A percentile compares a stretch with the other conserved stretches of the same genome.
Evolutionary conservation across 2,113 vertebrate species (phyloP).

Genomic region (Apodemus speciosus): DNA sequence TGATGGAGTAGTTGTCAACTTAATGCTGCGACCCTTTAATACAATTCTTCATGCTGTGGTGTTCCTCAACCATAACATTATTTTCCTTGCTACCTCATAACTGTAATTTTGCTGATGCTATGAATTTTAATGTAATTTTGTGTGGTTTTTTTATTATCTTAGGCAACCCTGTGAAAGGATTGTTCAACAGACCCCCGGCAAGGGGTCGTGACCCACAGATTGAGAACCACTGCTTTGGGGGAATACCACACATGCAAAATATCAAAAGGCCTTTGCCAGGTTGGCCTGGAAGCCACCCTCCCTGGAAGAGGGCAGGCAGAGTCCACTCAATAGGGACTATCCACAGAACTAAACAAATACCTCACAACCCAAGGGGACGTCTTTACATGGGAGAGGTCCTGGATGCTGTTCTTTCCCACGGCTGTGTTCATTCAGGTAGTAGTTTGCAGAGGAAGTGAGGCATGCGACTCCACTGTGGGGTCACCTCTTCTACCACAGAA

Average conservation of each 20-base stretch:
- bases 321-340: neutral
- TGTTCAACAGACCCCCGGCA: neutral
- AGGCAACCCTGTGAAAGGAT: neutral
- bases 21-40: neutral
- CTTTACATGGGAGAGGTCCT: neutral
- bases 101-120: neutral
- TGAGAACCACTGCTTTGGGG: neutral
- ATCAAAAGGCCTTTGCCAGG: neutral
- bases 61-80: neutral
- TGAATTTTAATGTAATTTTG: neutral
- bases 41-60: too few relatives aligned
- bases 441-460: neutral
- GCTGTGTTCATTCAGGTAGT: neutral
- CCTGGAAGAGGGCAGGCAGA: neutral
- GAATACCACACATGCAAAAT: neutral
- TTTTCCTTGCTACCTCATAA: neutral
- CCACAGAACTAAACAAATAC: too few relatives aligned
- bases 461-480: fast-evolving
- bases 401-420: neutral
- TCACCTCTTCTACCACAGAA: neutral
- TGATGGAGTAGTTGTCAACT: neutral
- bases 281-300: neutral
- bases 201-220: neutral
- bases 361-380: neutral
- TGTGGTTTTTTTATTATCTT: neutral